Base-by-base conservation (phyloP, 2,888 invertebrate species). In the Drosophila acutilabella region DNA sequence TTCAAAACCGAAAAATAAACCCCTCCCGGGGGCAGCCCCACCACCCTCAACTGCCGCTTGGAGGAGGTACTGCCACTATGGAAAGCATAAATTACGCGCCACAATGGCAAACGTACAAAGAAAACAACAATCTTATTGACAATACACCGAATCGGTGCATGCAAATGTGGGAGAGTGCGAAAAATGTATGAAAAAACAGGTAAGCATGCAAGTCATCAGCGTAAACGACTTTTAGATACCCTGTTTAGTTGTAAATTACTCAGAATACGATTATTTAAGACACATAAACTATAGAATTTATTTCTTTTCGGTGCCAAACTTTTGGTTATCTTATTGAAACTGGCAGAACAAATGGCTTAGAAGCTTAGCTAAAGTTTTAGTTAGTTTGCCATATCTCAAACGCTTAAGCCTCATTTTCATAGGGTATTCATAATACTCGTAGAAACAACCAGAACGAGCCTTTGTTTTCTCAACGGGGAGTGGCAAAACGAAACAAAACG, bases 41-140 rank as follows among this genome's bases (percentile, higher is more conserved):
- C 16, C 18, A n/a, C 6, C 23, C 47, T 23, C 14, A 38, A 38
- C 51, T 30, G 30, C 10, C 33, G 16, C 26, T 16, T 36, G 50
- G 38, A 51, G 67, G 41, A 71, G 60, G 65, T 51, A 66, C 54
- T 51, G 51, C 66, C 54, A 59, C 73, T 60, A 62, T 64, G 70
- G 59, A 60, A 61, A 47, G 75, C 84, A 83, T 81, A 86, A 81
- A 83, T 83, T 81, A 71, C 74, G 69, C 68, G 51, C 54, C 80
- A 83, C 77, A 74, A 79, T 72, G 68, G 42, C 68, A 40, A 56
- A 16, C 47, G 42, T 45, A 47, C 57, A 57, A 57, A 45, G 47
- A 57, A 45, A 57, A 47, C 57, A 57, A 57, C 47, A 57, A 57
- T 47, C 50, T 64, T 71, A 86, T 86, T 81, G 80, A 71, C 80